Base-by-base conservation (phyloP, 2,888 invertebrate species). In the Netelia fuscicornis region DNA sequence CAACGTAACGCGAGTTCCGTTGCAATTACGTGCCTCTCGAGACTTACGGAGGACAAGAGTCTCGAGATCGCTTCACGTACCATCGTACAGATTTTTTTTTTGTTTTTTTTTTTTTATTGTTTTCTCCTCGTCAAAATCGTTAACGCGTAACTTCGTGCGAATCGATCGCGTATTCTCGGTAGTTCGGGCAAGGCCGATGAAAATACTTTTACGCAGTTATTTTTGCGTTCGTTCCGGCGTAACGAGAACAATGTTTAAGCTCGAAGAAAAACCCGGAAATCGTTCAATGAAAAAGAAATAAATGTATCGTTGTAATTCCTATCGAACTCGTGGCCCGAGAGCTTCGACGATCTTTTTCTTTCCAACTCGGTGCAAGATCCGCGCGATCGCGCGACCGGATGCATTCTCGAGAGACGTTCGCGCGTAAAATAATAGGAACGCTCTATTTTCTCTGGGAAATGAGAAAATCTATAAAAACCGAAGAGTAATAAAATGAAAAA, bases 21-120 rank as follows among this genome's bases (percentile, higher is more conserved):
- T 56, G 64, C 30, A 70, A 80, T 79, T 79, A 56, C 64, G 25
- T 11, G 44, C 67, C 60, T 83, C 52, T 13, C 48, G 54, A 80
- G 30, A 30, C 5, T 5, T 17, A 30, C 30, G 30, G 5, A 30
- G 3, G 30, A 5, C 30, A 30, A 30, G 30, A 30, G 5, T 30
- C 30, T 5, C 30, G 30, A 30, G 30, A 30, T 30, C 30, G 65
- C 62, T 75, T 75, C 75, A 56, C 70, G 80, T 75, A 48, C 48
- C 25, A 48, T 25, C 65, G 37, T 78, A 71, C 79, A 48, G 67
- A 64, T 76, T 71, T 58, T 11, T 71, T 67, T 52, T 8, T 65
- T 54, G 42, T 20, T 0, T n/a, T 37, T 79, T 0, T n/a, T 37
- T 79, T 71, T 60, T 5, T 79, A 37, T 78, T 60, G 23, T 77